These are phyloP conservation scores for Amniataba percoides DNA, from an alignment of 2,797 vertebrate genomes.

Conservation along the genomic window DNA sequence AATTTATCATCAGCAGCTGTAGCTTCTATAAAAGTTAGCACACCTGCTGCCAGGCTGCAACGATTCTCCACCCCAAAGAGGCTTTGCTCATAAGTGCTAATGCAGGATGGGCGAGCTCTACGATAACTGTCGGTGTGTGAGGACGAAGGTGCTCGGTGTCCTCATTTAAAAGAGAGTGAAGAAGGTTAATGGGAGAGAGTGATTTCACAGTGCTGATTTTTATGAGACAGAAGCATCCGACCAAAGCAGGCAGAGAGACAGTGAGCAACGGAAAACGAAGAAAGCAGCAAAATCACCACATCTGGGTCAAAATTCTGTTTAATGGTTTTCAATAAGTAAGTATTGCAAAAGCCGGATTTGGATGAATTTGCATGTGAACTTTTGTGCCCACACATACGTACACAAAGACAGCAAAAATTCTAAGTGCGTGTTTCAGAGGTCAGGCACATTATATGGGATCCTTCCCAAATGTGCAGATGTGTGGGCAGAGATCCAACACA, in stretches of 20 bases:
- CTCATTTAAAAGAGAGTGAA: neutral
- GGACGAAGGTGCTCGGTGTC: neutral
- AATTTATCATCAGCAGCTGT: neutral
- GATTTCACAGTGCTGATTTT: slow-evolving; percentile 35
- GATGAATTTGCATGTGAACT: neutral
- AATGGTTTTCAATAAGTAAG: slow-evolving; percentile 1
- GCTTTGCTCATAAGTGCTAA: neutral
- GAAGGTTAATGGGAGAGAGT: slow-evolving; percentile 9
- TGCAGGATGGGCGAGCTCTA: neutral
- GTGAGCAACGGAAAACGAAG: neutral
- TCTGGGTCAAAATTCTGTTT: slow-evolving; percentile 1
- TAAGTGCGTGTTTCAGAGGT: slow-evolving; percentile 20
- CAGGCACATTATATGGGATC: slow-evolving; percentile 39
- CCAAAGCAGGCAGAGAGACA: neutral
- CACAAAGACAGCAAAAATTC: neutral
- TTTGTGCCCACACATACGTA: slow-evolving; percentile 3
- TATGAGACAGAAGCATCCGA: slow-evolving; percentile 28
- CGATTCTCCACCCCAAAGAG: neutral
- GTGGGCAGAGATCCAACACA: slow-evolving; percentile 49
- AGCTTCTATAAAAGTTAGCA: neutral
- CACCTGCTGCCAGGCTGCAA: slow-evolving; percentile 15
- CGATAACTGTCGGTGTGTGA: neutral
- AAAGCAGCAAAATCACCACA: neutral
- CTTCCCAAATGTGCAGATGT: slow-evolving; percentile 53
- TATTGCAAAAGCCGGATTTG: slow-evolving; percentile 27